These are phyloP conservation scores for Procambarus virginalis DNA, from an alignment of 1,140 invertebrate species.

Conservation along the genomic window DNA sequence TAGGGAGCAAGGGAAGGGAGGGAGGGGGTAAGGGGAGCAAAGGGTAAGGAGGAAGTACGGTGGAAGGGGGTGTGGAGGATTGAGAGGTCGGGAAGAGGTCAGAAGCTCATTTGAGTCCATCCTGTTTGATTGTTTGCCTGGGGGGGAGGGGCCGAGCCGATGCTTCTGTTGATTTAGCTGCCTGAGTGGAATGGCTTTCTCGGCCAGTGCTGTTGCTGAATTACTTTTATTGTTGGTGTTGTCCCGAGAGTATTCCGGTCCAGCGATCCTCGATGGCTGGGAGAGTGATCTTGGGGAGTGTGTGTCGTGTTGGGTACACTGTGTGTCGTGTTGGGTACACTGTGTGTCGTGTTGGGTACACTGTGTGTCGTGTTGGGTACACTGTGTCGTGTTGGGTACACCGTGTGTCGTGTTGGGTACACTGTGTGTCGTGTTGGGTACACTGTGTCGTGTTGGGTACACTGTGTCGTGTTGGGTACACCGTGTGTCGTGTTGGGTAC, in stretches of 20 bases:
- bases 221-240: neutral
- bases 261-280: neutral
- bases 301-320: neutral
- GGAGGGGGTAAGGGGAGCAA: neutral
- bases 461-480: too few species aligned
- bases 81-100: neutral
- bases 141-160: neutral
- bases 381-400: neutral
- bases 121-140: slow-evolving; percentile 26
- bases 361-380: neutral
- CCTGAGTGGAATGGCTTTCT: slow-evolving; percentile 23
- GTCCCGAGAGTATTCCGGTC: neutral
- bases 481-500: too few species aligned
- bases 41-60: neutral
- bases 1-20: neutral
- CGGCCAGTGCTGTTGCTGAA: neutral
- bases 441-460: too few species aligned
- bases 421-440: too few species aligned
- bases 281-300: neutral
- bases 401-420: too few species aligned
- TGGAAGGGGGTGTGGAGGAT: slow-evolving; percentile 2
- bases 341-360: neutral
- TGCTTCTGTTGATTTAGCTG: slow-evolving; percentile 35
- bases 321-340: neutral
- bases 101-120: slow-evolving; percentile 43